Evolutionary conservation across 2,888 invertebrate genomes (phyloP), one percentile per base, ranked within the genome.

Genomic region (Amphipyra tragopoginis): DNA sequence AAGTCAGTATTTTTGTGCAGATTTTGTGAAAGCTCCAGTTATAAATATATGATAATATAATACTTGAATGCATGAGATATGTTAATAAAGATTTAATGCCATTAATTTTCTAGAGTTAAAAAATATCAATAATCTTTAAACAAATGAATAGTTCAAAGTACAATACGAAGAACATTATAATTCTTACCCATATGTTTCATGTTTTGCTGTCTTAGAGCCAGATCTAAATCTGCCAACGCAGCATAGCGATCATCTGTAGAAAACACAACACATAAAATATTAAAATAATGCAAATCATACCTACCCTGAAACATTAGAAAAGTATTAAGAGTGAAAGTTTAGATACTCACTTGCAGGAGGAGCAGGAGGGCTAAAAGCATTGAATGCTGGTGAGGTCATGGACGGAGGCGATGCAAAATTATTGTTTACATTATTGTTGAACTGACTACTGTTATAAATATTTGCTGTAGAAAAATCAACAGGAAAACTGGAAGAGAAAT

Each of bases 201-300:
- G 68, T 95, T 94, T 82, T 96, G 96, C 71, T 95, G 95, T 81
- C 97, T 96, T 80, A 97, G 90, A 82, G 96, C 97, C 86, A 96
- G 95, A 89, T 99, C 99, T 83, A 99, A 96, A 93, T 99, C 99
- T 91, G 99, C 98, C 65, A 99, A 96, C 52, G 99, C 99, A 75
- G 99, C 99, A 93, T 99, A 99, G 78, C 98, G 97, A 93, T 99
- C 99, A 95, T 97, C 98, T 85, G 96, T 86, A 57, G 59, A 81
- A 53, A 42, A 49, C 26, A 57, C 39, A 47, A 40, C n/a, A 40
- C n/a, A 48, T 36, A 49, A 39, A 5, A 56, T 38, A 45, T 21
- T n/a, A 4, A 51, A 51, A n/a, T n/a, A n/a, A n/a, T n/a, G n/a
- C n/a, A n/a, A 14, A 51, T 14, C 14, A 10, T 4, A 8, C 26